phyloP scores from a whole-genome alignment of 2,888 invertebrate genomes.

The Drosophila kambysellisi region DNA sequence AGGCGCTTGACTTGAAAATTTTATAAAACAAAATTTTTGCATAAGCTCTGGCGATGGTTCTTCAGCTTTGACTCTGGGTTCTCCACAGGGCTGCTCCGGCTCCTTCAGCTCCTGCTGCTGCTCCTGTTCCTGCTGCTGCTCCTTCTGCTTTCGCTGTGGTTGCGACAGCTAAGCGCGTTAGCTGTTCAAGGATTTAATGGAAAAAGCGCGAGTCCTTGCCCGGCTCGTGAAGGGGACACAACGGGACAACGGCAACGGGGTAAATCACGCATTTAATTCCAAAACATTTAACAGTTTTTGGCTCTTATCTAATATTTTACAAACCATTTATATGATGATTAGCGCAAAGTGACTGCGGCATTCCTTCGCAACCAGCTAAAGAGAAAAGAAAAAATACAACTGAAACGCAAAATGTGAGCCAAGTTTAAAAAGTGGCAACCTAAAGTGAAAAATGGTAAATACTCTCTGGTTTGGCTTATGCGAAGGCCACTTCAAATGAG shows the following conservation, averaged over 20 bases:
- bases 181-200: constrained; percentile 79
- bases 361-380: constrained; percentile 11
- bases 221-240: constrained; percentile 2
- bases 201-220: constrained; percentile 68
- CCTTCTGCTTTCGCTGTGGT: constrained; percentile 35
- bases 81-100: constrained; percentile 9
- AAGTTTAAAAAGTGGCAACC: constrained; percentile 12
- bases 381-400: constrained; percentile 4
- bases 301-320: constrained; percentile 82
- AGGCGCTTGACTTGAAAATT: constrained; percentile 81
- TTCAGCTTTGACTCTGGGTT: constrained; percentile 3
- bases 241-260: constrained; percentile 65
- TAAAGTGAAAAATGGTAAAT: constrained; percentile 39
- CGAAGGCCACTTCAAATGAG: background rate
- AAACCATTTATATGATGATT: constrained; percentile 84
- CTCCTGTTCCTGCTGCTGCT: constrained; percentile 30
- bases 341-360: constrained; percentile 73
- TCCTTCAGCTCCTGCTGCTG: constrained; percentile 41
- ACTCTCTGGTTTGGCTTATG: constrained; percentile 25
- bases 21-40: constrained; percentile 81
- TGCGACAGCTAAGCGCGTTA: constrained; percentile 75
- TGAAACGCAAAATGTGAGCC: background rate
- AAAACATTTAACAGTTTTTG: constrained; percentile 82
- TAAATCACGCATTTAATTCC: constrained; percentile 83
- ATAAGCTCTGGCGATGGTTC: constrained; percentile 71